These are phyloP conservation scores for Yponomeuta evonymella DNA, from an alignment of 2,888 invertebrate species.

Conservation along the genomic window DNA sequence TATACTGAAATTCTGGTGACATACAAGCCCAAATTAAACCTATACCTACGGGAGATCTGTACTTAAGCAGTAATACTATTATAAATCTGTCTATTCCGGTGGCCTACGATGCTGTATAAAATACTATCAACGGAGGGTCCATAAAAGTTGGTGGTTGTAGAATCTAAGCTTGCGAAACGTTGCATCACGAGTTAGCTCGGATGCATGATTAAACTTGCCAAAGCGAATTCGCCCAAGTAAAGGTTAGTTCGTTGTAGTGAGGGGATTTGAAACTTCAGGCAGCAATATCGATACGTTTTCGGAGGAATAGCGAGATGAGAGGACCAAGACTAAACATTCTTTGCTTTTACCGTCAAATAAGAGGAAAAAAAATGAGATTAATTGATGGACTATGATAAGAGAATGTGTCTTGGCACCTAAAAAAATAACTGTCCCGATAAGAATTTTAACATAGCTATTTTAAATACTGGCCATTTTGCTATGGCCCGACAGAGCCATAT, in stretches of 20 bases:
- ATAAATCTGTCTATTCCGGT: not conserved
- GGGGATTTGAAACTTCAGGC: not conserved
- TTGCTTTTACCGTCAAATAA: too few relatives aligned
- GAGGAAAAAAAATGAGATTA: too few relatives aligned
- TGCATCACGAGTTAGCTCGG: conserved; percentile 67
- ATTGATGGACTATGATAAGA: too few relatives aligned
- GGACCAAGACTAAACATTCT: too few relatives aligned
- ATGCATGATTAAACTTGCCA: conserved; percentile 75
- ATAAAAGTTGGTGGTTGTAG: not conserved
- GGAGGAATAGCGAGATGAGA: too few relatives aligned
- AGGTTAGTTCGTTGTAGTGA: conserved; percentile 52
- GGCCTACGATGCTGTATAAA: not conserved
- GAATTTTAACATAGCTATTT: too few relatives aligned
- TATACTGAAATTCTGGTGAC: too few relatives aligned
- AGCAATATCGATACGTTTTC: not conserved
- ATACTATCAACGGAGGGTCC: not conserved
- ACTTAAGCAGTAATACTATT: not conserved
- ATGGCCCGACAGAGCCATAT: too few relatives aligned
- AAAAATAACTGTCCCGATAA: too few relatives aligned
- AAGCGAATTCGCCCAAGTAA: conserved; percentile 70
- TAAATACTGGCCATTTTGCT: too few relatives aligned
- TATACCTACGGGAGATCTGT: not conserved
- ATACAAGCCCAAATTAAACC: too few relatives aligned
- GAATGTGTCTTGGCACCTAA: too few relatives aligned
- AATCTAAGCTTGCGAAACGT: conserved; percentile 61